Evolutionary conservation across 2,888 invertebrate species (phyloP).

Genomic region (Scelioninae gen. 1): DNA sequence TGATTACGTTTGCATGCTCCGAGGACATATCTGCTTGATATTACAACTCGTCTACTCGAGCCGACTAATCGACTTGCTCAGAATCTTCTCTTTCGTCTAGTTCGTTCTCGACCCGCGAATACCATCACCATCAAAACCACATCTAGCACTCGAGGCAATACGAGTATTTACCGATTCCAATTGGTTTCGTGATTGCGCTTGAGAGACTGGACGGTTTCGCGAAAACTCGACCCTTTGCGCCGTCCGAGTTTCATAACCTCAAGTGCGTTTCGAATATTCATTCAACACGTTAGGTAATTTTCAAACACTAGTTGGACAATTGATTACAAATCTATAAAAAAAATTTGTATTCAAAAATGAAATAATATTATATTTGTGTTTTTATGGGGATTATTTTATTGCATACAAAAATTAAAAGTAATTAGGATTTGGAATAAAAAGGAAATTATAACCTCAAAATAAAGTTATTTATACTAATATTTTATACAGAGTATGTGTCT

Average conservation of each 20-base stretch:
- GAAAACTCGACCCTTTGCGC: constrained; percentile 49
- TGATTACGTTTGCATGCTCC: constrained; percentile 83
- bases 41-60: constrained; percentile 76
- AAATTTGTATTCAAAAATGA: no score
- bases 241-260: constrained; percentile 61
- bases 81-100: constrained; percentile 69
- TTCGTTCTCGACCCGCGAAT: constrained; percentile 66
- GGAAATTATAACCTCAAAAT: no score
- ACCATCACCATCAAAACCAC: constrained; percentile 64
- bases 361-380: no score
- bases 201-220: constrained; percentile 74
- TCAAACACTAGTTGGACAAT: not conserved
- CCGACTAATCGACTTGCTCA: constrained; percentile 74
- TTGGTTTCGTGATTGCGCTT: constrained; percentile 82
- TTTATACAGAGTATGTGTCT: no score
- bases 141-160: constrained; percentile 69
- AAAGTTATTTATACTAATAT: no score
- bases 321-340: not conserved
- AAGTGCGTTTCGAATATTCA: constrained; percentile 60
- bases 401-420: no score
- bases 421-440: no score
- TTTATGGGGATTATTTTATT: no score
- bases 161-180: constrained; percentile 82
- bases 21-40: constrained; percentile 82
- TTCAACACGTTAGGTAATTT: constrained; percentile 30